Evolutionary conservation across 2,797 vertebrate genomes (phyloP), one percentile per base, ranked within the genome.

Genomic region (Gallirallus australis): DNA sequence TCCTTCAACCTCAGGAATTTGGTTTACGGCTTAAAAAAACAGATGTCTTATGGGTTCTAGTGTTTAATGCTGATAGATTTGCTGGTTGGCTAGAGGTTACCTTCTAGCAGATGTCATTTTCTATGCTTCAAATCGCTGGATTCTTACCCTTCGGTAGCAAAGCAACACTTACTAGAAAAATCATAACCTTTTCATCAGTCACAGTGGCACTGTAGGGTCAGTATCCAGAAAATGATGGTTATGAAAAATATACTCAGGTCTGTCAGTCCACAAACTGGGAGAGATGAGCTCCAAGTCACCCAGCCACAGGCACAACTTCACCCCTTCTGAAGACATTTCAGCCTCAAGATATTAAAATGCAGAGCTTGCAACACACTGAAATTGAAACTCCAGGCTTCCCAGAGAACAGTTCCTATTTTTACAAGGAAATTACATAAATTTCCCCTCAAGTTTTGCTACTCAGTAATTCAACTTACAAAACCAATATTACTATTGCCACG

Each of bases 61-160:
- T 78, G 30, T 82, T 91, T 93, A 93, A 88, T 87, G 68, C 79
- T 81, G 90, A 92, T 85, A 85, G 72, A 83, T 88, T 91, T 94
- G 73, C 92, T 94, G 90, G 93, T 86, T 96, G 71, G 73, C 84
- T 76, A 75, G 77, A 89, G 54, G 54, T 90, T 89, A 76, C 82
- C 52, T 95, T 86, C 89, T 24, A 91, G 91, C 72, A 94, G 80
- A 86, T 88, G 85, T 91, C 76, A 2, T 57, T 88, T 94, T 61
- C 3, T 2, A 68, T 93, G 75, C 86, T 87, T 93, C 84, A 68
- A 79, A 52, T 45, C 64, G 40, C 80, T 83, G 66, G 50, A 91
- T 83, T 86, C 73, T 66, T 86, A 76, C 66, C 79, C 76, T 91
- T 95, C 1, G 9, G 72, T 86, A 77, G 66, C 69, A 91, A 91